Evolutionary conservation across 2,797 vertebrate genomes (phyloP), one percentile per base, ranked within the genome.

Genomic region (Trematomus bernacchii): DNA sequence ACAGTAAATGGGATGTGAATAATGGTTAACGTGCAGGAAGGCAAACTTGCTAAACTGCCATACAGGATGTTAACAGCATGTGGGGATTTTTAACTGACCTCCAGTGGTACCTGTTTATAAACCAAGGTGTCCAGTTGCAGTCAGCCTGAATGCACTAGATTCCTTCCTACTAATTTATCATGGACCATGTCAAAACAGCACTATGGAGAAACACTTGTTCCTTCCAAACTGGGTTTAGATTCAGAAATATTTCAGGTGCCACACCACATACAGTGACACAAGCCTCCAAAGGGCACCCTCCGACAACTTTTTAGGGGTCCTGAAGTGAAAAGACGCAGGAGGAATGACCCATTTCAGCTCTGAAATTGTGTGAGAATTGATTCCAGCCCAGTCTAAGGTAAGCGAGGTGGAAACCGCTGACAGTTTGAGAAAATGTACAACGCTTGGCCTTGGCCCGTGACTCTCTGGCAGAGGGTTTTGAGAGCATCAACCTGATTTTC

Each of bases 401-500:
- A 86, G 87, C 70, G 55, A 83, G 85, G 84, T 82, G 81, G 80
- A 93, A 94, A 94, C 86, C 54, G 88, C 90, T 93, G 94, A 93
- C 92, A 88, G 81, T 91, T 84, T 59, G 57, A 79, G 77, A 89
- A 89, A 90, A 94, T 89, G 81, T 90, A 92, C 91, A 79, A 84
- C 85, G 77, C 76, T 71, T 74, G 80, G 92, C 87, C 89, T 92
- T 91, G 91, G 85, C 86, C 75, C 7, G 33, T 65, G 74, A 70
- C 46, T 87, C 79, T 68, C 67, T 40, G 48, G 86, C 72, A 62
- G 73, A 79, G 18, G 82, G 80, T 82, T 83, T 85, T 76, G 59
- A 83, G 83, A 84, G 83, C 71, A 85, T 78, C 86, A 82, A 85
- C 72, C 77, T 72, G 90, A 86, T 90, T 92, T 91, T 83, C 86